Evolutionary conservation across 2,888 invertebrate species (phyloP).

Genomic region (Drosophila tripunctata): DNA sequence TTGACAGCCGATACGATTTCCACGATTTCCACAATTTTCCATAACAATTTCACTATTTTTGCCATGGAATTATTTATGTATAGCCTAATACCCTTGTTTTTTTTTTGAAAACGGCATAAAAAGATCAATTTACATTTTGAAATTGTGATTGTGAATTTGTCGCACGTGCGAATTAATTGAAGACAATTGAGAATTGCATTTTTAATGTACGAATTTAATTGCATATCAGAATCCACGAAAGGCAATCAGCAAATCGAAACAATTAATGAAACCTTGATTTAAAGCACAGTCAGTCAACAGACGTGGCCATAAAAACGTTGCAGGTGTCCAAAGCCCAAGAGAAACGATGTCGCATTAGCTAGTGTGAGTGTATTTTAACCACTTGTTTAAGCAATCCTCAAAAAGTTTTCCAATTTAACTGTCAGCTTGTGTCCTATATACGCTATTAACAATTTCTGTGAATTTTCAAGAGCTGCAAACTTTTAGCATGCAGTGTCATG

Average conservation of each 20-base stretch:
- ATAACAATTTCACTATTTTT: neutral
- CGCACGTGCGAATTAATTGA: conserved; percentile 46
- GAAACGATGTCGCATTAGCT: conserved; percentile 5
- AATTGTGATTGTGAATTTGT: conserved; percentile 45
- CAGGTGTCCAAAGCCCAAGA: conserved; percentile 9
- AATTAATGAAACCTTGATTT: conserved; percentile 23
- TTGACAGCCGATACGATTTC: conserved; percentile 29
- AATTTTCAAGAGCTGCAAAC: neutral
- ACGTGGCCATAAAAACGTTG: conserved; percentile 15
- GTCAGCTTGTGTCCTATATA: no score
- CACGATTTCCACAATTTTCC: conserved; percentile 4
- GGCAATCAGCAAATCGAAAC: conserved; percentile 19
- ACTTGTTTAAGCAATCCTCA: neutral
- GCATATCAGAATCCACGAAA: neutral
- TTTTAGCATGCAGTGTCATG: neutral
- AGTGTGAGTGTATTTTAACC: neutral
- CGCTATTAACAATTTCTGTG: conserved; percentile 7
- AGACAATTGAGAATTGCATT: conserved; percentile 49
- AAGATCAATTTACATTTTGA: conserved; percentile 5
- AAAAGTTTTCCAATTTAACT: conserved; percentile 25
- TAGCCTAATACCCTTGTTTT: conserved; percentile 45
- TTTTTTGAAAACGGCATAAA: neutral
- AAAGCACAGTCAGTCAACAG: conserved; percentile 11
- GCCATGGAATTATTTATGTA: conserved; percentile 37
- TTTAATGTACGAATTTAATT: conserved; percentile 24